Evolutionary conservation across 2,797 vertebrate genomes (phyloP).

Genomic region (Dermochelys coriacea): DNA sequence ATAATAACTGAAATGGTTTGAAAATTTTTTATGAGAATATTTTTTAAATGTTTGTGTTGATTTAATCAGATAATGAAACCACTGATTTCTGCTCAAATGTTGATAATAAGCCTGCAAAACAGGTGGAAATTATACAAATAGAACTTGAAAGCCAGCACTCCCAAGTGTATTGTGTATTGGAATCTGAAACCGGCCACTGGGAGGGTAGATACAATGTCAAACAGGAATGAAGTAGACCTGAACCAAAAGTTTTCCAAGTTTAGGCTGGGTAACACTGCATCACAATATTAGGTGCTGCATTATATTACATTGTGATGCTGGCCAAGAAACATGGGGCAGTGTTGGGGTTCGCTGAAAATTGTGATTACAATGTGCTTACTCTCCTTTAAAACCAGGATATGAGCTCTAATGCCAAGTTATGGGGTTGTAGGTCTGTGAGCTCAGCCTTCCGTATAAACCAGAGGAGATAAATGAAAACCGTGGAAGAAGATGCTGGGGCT

Average conservation of each 20-base stretch:
- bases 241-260: neutral
- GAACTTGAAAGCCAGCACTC: neutral
- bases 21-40: neutral
- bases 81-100: neutral
- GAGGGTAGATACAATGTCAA: neutral
- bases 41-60: neutral
- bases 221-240: neutral
- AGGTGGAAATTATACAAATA: neutral
- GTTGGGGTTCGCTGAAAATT: too few relatives aligned
- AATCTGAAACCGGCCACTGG: constrained; percentile 16
- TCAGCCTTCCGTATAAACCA: neutral
- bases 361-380: neutral
- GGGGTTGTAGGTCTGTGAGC: neutral
- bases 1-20: neutral
- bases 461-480: neutral
- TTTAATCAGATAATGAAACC: neutral
- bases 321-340: too few relatives aligned
- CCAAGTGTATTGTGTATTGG: neutral
- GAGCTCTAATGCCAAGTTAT: neutral
- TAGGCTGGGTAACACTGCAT: neutral
- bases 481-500: neutral
- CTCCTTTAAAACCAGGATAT: neutral
- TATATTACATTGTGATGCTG: too few relatives aligned
- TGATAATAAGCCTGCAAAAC: neutral
- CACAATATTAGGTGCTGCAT: neutral